Evolutionary conservation across 1,140 invertebrate genomes (phyloP), one percentile per base, ranked within the genome.

Genomic region (Papilio machaon): DNA sequence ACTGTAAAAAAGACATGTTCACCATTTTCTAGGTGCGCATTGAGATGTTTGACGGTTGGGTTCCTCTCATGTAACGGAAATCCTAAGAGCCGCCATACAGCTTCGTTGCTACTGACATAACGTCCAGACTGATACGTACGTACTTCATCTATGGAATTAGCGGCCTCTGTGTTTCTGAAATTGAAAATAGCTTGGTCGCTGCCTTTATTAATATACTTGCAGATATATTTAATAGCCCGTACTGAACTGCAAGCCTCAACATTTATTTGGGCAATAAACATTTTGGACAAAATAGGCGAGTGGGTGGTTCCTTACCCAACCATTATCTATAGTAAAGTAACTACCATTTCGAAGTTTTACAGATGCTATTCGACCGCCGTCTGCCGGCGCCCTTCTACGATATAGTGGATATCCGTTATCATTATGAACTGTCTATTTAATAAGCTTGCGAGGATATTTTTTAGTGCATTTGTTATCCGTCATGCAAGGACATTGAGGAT

Each of bases 371-470:
- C 7, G 73, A 77, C 84, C 86, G 73, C 84, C 82, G 74, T 87
- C 84, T 83, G 1, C 85, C 80, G 85, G 84, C 67, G 86, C 67
- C 82, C 88, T 80, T 78, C 86, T 73, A 46, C 87, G 76, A 74
- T 88, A 88, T 80, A 85, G 4, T 30, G 88, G 88, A 49, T 89
- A 89, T 6, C 88, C 85, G 8, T 89, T 80, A 1, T 89, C 81
- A 81, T 81, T 64, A 73, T 81, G 81, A 49, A 81, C 82, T 81
- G 13, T 88, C 54, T 88, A 82, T 80, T 78, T 81, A 0, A 82
- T 0, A 19, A 86, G 76, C 11, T 80, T 77, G 38, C 83, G 76
- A 35, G 82, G 83, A 78, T 73, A 84, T 80, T 85, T 85, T 85
- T 89, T 87, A 15, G 82, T 86, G 67, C 86, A 89, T 83, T 80